Evolutionary conservation across 2,888 invertebrate species (phyloP).

Genomic region (Andrena bicolor): DNA sequence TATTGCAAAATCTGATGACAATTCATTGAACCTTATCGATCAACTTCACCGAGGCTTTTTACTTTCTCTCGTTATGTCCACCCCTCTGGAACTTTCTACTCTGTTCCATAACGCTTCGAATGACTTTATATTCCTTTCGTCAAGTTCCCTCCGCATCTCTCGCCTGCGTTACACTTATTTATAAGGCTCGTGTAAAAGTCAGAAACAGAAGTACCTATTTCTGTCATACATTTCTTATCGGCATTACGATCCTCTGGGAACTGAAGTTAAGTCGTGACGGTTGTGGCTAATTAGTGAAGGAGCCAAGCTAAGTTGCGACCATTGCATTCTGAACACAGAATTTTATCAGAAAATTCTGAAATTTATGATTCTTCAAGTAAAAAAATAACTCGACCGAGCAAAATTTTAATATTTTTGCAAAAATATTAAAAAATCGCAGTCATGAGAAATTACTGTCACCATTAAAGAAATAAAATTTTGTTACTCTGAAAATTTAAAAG

Average conservation of each 20-base stretch:
- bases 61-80: slow-evolving; percentile 34
- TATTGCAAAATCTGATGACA: slow-evolving; percentile 1
- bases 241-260: background rate
- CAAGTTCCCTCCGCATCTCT: background rate
- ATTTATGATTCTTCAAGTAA: too few species aligned
- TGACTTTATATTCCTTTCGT: background rate
- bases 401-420: too few species aligned
- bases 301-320: too few species aligned
- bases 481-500: too few species aligned
- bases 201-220: background rate
- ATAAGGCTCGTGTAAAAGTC: background rate
- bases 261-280: background rate
- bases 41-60: slow-evolving; percentile 14
- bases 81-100: slow-evolving; percentile 40
- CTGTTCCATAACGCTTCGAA: slow-evolving; percentile 6
- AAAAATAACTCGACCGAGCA: too few species aligned
- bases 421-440: too few species aligned
- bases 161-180: background rate
- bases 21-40: slow-evolving; percentile 35
- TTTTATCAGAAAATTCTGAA: too few species aligned
- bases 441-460: too few species aligned
- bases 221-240: background rate
- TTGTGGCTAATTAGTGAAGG: too few species aligned
- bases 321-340: too few species aligned
- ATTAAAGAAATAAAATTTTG: too few species aligned